Evolutionary conservation across 2,113 vertebrate genomes (phyloP).

Genomic region (Willisornis vidua): DNA sequence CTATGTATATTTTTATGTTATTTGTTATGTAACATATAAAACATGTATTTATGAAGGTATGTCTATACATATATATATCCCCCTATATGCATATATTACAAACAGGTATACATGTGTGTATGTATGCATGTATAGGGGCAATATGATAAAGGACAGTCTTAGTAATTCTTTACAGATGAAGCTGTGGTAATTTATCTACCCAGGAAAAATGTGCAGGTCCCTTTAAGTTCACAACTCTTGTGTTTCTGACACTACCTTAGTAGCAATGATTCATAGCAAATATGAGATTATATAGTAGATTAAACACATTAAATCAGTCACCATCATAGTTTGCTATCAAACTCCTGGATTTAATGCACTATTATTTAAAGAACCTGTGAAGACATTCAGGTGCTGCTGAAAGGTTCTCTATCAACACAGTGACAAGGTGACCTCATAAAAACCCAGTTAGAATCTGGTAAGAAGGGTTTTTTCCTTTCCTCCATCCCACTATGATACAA

Average conservation of each 20-base stretch:
- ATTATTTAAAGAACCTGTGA: background rate
- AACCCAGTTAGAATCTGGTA: background rate
- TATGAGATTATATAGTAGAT: background rate
- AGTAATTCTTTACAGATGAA: background rate
- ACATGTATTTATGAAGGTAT: background rate
- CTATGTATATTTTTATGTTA: background rate
- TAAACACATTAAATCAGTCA: background rate
- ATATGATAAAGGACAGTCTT: background rate
- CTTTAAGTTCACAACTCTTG: background rate
- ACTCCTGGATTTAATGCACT: background rate
- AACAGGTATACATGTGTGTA: background rate
- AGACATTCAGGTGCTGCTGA: background rate
- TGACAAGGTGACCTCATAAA: background rate
- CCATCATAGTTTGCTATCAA: background rate
- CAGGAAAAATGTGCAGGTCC: background rate
- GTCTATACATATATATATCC: background rate
- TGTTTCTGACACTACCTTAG: background rate
- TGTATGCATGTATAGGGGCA: background rate
- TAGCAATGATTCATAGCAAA: background rate
- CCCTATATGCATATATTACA: background rate
- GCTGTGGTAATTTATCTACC: background rate
- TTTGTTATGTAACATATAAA: background rate
- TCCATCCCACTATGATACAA: background rate
- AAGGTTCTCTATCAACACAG: background rate
- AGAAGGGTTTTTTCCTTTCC: background rate